Evolutionary conservation across 1,140 invertebrate species (phyloP).

Genomic region (Ooceraea biroi): DNA sequence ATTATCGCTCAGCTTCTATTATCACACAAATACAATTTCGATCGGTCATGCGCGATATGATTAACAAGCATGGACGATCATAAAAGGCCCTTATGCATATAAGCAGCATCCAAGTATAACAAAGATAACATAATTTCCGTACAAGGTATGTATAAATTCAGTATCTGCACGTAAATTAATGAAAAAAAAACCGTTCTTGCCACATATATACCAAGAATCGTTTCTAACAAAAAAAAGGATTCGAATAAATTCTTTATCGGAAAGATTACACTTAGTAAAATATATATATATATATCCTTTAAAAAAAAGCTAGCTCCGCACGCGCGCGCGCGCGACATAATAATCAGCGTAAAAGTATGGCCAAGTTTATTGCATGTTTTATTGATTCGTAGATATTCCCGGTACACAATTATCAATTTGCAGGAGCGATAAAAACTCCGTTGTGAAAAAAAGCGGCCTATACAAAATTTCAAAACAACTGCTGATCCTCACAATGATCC

Average conservation of each 20-base stretch:
- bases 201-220: slow-evolving; percentile 30
- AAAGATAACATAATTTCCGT: slow-evolving; percentile 59
- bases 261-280: slow-evolving; percentile 34
- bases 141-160: slow-evolving; percentile 57
- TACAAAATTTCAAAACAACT: slow-evolving; percentile 53
- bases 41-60: slow-evolving; percentile 18
- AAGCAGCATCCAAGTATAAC: slow-evolving; percentile 61
- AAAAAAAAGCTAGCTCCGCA: background rate
- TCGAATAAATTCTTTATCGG: background rate
- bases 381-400: slow-evolving; percentile 19
- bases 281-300: background rate
- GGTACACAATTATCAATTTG: slow-evolving; percentile 37
- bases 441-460: slow-evolving; percentile 39
- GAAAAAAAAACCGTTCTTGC: slow-evolving; percentile 7
- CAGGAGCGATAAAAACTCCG: slow-evolving; percentile 16
- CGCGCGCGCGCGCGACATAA: background rate
- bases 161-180: slow-evolving; percentile 40
- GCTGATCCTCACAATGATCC: slow-evolving; percentile 2
- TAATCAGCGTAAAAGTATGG: slow-evolving; percentile 11
- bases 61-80: slow-evolving; percentile 65
- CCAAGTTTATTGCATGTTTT: slow-evolving; percentile 37
- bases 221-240: slow-evolving; percentile 48
- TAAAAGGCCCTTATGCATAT: slow-evolving; percentile 60
- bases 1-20: slow-evolving; percentile 6
- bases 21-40: slow-evolving; percentile 43